These are phyloP conservation scores for Drosophila eohydei DNA, from an alignment of 2,888 invertebrate genomes.

Conservation along the genomic window DNA sequence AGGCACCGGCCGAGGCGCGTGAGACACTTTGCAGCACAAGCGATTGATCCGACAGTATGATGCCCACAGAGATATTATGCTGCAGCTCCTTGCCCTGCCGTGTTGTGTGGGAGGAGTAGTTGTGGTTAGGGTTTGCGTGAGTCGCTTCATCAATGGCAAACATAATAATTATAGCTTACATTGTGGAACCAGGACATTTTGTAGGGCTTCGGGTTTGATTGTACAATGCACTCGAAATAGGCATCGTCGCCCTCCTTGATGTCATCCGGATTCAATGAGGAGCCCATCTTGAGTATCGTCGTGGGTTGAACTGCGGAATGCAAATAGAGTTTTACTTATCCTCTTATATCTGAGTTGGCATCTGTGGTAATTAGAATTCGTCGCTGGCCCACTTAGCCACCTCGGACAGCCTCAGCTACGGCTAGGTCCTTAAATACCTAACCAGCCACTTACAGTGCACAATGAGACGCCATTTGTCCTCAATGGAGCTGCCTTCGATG, in stretches of 20 bases:
- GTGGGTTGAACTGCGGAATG: conserved; percentile 92
- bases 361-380: conserved; percentile 55
- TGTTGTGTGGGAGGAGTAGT: background rate
- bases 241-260: conserved; percentile 96
- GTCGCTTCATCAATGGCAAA: conserved; percentile 17
- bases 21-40: conserved; percentile 94
- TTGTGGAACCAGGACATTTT: conserved; percentile 95
- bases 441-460: conserved; percentile 92
- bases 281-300: conserved; percentile 93
- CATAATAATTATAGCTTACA: conserved; percentile 87
- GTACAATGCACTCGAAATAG: conserved; percentile 94
- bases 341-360: conserved; percentile 19
- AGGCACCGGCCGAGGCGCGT: conserved; percentile 93
- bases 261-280: conserved; percentile 92
- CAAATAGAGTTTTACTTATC: conserved; percentile 68
- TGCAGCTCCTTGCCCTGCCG: conserved; percentile 91
- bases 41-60: conserved; percentile 94
- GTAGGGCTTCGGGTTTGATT: conserved; percentile 93
- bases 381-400: conserved; percentile 1
- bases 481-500: conserved; percentile 92
- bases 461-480: conserved; percentile 94
- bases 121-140: conserved; percentile 10
- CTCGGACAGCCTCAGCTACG: conserved; percentile 1
- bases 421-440: conserved; percentile 3
- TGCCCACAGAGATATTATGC: conserved; percentile 92